Percentiles rank a stretch among this genome's conserved stretches.
These are phyloP conservation scores for Tursiops truncatus DNA, from an alignment of 2,113 vertebrate species.

Conservation along the genomic window DNA sequence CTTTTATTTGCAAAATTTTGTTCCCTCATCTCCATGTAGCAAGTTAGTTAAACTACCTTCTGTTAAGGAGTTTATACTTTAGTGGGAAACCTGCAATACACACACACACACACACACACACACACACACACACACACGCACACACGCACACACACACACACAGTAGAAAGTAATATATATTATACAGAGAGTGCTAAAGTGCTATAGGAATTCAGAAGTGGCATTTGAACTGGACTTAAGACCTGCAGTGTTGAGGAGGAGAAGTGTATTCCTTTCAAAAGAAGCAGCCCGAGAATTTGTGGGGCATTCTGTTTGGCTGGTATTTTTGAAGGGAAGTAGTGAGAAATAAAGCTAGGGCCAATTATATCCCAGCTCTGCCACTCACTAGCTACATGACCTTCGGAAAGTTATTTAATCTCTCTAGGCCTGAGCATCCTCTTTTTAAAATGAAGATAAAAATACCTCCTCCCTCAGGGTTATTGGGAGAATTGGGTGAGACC, in stretches of 20 bases:
- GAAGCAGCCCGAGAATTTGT: background rate
- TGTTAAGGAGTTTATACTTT: background rate
- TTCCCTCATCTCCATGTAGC: background rate
- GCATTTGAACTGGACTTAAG: background rate
- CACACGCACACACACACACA: background rate
- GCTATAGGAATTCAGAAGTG: background rate
- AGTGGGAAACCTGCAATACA: background rate
- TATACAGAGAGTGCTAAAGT: background rate
- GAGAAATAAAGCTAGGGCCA: constrained; percentile 18
- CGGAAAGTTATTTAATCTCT: background rate
- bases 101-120: background rate
- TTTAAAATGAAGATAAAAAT: background rate
- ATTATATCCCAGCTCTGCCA: background rate
- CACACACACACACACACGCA: background rate
- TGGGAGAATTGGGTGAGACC: background rate
- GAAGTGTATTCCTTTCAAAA: background rate
- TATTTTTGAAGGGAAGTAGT: background rate
- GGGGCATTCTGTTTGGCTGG: background rate
- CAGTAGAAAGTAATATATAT: background rate
- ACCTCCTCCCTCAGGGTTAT: background rate
- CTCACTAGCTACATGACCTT: background rate
- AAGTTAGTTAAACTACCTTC: background rate
- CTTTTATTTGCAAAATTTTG: background rate
- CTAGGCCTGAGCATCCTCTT: background rate
- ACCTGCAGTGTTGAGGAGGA: background rate